A percentile compares a stretch with the other conserved stretches of the same genome.
Evolutionary conservation across 2,797 vertebrate species (phyloP).

Genomic region (Molossus molossus): DNA sequence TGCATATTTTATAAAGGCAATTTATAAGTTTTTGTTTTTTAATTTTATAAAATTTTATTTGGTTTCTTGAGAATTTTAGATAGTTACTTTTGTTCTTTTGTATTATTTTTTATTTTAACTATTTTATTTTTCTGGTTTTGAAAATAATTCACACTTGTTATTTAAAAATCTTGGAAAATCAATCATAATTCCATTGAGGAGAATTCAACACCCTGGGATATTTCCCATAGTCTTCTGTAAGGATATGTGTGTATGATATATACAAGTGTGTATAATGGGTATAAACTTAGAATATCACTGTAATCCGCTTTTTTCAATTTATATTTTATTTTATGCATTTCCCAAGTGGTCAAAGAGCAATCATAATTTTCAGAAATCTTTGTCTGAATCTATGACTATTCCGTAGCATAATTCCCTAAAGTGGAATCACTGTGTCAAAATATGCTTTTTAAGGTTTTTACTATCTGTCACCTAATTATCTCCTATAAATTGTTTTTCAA

Average conservation of each 20-base stretch:
- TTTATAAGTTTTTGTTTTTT: slow-evolving; percentile 24
- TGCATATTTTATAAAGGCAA: slow-evolving; percentile 12
- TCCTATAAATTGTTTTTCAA: slow-evolving; percentile 50
- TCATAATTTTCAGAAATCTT: slow-evolving; percentile 7
- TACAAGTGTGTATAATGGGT: background rate
- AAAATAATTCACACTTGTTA: background rate
- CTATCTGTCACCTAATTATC: slow-evolving; percentile 23
- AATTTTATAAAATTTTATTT: slow-evolving; percentile 49
- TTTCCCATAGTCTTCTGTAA: background rate
- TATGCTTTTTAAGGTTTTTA: slow-evolving; percentile 17
- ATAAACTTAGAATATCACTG: background rate
- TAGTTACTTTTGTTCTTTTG: slow-evolving; percentile 27
- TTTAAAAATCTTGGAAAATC: slow-evolving; percentile 5
- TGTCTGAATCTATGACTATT: background rate
- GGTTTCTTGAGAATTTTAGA: background rate
- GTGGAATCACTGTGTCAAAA: background rate
- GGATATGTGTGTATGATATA: background rate
- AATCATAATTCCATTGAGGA: background rate
- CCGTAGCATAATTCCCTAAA: background rate
- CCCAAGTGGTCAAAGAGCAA: background rate
- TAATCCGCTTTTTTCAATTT: background rate
- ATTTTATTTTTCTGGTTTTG: slow-evolving; percentile 42
- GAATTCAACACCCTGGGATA: background rate
- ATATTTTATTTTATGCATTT: slow-evolving; percentile 14
- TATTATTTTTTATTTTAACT: slow-evolving; percentile 8